These are phyloP conservation scores for Chascanopsetta lugubris DNA, from an alignment of 2,113 vertebrate genomes.

Conservation along the genomic window DNA sequence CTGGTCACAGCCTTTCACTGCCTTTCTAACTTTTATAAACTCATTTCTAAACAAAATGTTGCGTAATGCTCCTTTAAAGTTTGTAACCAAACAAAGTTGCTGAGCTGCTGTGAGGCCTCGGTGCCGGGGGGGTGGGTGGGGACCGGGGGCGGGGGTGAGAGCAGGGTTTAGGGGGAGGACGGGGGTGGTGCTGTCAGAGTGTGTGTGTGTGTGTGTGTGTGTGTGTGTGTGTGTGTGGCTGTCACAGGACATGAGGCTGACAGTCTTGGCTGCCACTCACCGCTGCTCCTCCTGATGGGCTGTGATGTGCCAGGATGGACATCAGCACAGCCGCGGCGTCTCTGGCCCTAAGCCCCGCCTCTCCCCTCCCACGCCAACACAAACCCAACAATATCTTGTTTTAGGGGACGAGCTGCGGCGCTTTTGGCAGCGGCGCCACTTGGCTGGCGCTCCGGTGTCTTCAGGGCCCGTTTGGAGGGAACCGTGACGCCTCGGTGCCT, in stretches of 20 bases:
- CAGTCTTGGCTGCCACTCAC: conserved; percentile 77
- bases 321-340: conserved; percentile 60
- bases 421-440: conserved; percentile 63
- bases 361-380: conserved; percentile 62
- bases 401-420: conserved; percentile 44
- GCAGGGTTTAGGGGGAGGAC: too few relatives aligned
- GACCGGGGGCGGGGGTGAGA: neutral
- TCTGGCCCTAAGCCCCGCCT: conserved; percentile 61
- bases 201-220: neutral
- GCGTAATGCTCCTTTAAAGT: too few relatives aligned
- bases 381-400: conserved; percentile 68
- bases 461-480: conserved; percentile 57
- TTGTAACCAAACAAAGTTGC: too few relatives aligned
- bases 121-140: neutral
- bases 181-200: too few relatives aligned
- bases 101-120: too few relatives aligned
- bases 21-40: too few relatives aligned
- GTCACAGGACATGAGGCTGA: conserved; percentile 75
- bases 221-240: conserved; percentile 48
- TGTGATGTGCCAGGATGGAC: conserved; percentile 78
- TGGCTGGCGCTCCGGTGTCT: conserved; percentile 69
- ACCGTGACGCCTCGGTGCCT: conserved; percentile 17
- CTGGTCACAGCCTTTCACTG: too few relatives aligned
- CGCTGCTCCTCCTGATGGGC: conserved; percentile 67
- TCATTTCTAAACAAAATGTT: too few relatives aligned